Conservation (phyloP, 2,113 vertebrate genomes). For the Hystrix brachyura region DNA sequence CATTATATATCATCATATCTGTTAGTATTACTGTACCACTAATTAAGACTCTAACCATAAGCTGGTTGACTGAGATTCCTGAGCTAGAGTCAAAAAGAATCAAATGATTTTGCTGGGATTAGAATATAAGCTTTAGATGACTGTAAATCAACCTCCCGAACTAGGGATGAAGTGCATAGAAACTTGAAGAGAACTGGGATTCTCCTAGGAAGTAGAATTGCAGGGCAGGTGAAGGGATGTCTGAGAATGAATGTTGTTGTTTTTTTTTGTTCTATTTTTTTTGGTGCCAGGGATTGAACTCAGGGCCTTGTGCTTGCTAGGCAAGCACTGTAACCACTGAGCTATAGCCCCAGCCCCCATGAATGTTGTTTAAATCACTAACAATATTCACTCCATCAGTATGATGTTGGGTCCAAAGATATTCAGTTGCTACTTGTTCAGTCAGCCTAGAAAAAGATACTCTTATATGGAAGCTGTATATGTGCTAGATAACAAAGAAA, state of each 20-base stretch:
- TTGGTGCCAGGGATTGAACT: too few species aligned
- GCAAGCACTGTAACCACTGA: too few species aligned
- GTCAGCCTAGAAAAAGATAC: background rate
- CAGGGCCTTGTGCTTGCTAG: too few species aligned
- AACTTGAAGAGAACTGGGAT: background rate
- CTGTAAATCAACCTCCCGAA: background rate
- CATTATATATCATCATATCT: background rate
- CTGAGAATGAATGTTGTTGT: background rate
- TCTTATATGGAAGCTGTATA: slow-evolving; percentile 11
- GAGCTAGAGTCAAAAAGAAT: background rate
- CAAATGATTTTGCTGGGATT: background rate
- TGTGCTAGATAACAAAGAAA: background rate
- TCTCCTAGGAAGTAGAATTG: background rate
- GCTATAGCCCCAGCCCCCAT: background rate
- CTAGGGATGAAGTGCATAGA: background rate
- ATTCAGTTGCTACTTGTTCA: slow-evolving; percentile 28
- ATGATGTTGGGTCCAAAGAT: background rate
- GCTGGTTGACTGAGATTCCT: background rate
- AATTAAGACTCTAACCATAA: background rate
- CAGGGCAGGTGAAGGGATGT: background rate
- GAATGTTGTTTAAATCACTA: background rate
- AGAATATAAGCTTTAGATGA: slow-evolving; percentile 28
- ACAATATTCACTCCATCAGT: background rate
- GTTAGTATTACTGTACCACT: background rate
- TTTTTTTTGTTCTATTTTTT: too few species aligned